A percentile compares a stretch with the other conserved stretches of the same genome.
Evolutionary conservation across 2,113 vertebrate species (phyloP).

Genomic region (Syngnathus floridae): DNA sequence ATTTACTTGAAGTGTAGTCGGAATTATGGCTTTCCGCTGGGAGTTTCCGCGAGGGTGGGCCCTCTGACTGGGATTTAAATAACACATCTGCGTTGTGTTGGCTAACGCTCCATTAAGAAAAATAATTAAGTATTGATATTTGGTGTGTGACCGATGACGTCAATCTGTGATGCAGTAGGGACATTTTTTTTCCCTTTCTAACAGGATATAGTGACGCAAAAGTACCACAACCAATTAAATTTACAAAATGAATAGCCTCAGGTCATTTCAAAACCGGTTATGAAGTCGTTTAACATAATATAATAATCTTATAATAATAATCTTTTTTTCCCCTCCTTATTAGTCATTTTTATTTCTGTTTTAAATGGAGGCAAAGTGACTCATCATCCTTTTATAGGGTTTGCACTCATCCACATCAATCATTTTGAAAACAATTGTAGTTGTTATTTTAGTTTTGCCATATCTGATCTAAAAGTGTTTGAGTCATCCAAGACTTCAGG

Average conservation of each 20-base stretch:
- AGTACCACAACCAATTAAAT: neutral
- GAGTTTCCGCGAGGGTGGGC: neutral
- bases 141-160: neutral
- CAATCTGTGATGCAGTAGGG: neutral
- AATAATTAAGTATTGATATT: neutral
- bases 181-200: neutral
- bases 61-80: conserved; percentile 1
- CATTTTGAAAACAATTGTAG: neutral
- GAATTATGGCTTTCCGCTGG: neutral
- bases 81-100: neutral
- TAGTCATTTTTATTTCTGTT: neutral
- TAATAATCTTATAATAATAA: no score
- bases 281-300: neutral
- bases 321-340: no score
- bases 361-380: neutral
- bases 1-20: neutral
- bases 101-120: neutral
- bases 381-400: neutral
- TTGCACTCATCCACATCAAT: neutral
- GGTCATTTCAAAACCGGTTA: neutral
- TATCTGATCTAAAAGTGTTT: conserved; percentile 9
- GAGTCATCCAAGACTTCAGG: conserved; percentile 16
- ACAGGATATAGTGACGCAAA: neutral
- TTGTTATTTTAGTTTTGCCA: conserved; percentile 4
- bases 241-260: no score